Percentiles rank a stretch among this genome's conserved stretches.
Conservation (phyloP, 2,888 invertebrate species). For the Mimumesa dahlbomi region DNA sequence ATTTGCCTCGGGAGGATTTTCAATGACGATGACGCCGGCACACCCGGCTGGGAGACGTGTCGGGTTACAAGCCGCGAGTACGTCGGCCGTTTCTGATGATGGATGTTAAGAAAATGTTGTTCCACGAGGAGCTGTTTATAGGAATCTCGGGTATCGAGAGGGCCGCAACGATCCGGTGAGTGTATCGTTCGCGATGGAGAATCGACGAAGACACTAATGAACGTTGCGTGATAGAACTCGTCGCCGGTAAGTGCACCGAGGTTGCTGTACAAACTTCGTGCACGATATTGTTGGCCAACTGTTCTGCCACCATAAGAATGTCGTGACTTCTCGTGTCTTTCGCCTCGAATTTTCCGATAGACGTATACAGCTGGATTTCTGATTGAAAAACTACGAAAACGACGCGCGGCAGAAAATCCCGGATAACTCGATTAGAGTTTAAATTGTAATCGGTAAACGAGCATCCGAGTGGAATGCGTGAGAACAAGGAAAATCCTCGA, state of each 20-base stretch:
- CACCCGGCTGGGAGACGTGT: too few relatives aligned
- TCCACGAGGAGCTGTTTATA: neutral
- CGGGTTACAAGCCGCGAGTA: too few relatives aligned
- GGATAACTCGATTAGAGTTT: too few relatives aligned
- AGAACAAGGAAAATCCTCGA: neutral
- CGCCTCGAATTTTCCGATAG: too few relatives aligned
- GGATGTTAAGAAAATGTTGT: too few relatives aligned
- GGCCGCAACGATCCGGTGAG: constrained; percentile 17
- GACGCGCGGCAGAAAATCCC: too few relatives aligned
- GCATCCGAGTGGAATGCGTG: neutral
- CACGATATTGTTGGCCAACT: constrained; percentile 5
- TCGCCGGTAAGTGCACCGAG: constrained; percentile 29
- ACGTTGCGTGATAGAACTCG: constrained; percentile 54
- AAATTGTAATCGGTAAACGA: neutral
- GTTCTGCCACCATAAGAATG: neutral
- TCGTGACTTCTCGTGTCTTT: constrained; percentile 1
- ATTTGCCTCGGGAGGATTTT: constrained; percentile 12
- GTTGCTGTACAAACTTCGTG: constrained; percentile 13
- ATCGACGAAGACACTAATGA: constrained; percentile 57
- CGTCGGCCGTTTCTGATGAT: too few relatives aligned
- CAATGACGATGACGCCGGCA: constrained; percentile 29
- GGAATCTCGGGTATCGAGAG: neutral
- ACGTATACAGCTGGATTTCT: too few relatives aligned
- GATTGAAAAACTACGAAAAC: too few relatives aligned
- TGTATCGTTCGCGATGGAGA: constrained; percentile 49